Percentiles rank a stretch among this genome's conserved stretches.
These are phyloP conservation scores for Tyria jacobaeae DNA, from an alignment of 2,888 invertebrate genomes.

Conservation along the genomic window DNA sequence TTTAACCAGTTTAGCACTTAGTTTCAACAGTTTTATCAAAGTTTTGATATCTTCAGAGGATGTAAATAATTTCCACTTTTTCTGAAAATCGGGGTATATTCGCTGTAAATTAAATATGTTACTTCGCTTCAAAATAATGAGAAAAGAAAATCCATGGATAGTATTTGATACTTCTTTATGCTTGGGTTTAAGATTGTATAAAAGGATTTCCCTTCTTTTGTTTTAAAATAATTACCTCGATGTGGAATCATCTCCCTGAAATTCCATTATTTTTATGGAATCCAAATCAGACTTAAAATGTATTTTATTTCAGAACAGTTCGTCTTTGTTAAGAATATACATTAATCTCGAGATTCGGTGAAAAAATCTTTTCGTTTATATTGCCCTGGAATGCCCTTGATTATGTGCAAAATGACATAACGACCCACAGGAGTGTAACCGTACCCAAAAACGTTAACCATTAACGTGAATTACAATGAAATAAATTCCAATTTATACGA, in stretches of 20 bases:
- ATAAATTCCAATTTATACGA: background rate
- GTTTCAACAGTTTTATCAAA: background rate
- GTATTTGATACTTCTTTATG: too few species aligned
- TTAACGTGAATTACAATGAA: background rate
- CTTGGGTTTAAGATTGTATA: too few species aligned
- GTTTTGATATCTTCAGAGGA: background rate
- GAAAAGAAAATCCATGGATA: too few species aligned
- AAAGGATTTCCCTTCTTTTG: too few species aligned
- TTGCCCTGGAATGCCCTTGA: background rate
- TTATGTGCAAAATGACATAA: background rate
- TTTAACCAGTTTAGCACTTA: background rate
- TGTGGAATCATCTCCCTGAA: too few species aligned
- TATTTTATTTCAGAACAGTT: background rate
- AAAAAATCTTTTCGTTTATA: background rate
- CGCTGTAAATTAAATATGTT: background rate
- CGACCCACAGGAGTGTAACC: background rate
- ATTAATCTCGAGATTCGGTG: background rate
- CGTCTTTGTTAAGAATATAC: background rate
- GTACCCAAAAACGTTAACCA: background rate
- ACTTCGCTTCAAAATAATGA: background rate
- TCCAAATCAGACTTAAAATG: too few species aligned
- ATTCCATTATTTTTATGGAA: too few species aligned
- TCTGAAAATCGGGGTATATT: too few species aligned
- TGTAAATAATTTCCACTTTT: too few species aligned
- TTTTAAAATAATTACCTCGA: too few species aligned